Evolutionary conservation across 2,113 vertebrate species (phyloP), one percentile per base, ranked within the genome.

Genomic region (Eulemur macaco): DNA sequence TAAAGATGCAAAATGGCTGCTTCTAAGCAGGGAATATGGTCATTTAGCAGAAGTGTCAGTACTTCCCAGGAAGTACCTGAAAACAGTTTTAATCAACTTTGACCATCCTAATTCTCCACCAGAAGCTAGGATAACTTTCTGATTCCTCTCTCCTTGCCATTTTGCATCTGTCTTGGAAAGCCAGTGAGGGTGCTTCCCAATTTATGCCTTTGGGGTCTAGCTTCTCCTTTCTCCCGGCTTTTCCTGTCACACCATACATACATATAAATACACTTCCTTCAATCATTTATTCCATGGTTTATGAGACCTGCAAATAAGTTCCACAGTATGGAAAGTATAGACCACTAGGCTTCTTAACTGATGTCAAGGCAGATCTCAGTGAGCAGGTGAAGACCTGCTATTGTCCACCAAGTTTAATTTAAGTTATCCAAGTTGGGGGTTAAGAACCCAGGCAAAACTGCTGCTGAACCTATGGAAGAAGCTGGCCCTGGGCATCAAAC

Each of bases 371-470:
- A 63, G 45, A 60, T 23, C 29, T 34, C 78, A 34, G 73, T 74
- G 37, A 91, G 64, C 82, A 91, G 66, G 68, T 76, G 13, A 64
- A 95, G 82, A 77, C 34, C 63, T 91, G 77, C 31, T 77, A 23
- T 42, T 34, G 68, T 74, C 82, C 56, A 90, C 76, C 58, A 96
- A 20, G 7, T 73, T 74, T 66, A 87, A 66, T 89, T 86, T 80
- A 93, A 50, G 8, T 81, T n/a, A 6, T 96, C 52, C 71, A 76
- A 88, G 27, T 42, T 64, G 71, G 54, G 66, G 12, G 71, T 77
- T 81, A 87, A 78, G 86, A 95, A 86, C 47, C 69, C 76, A 89
- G 47, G 54, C 56, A 63, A 78, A 88, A 81, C 50, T 96, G 52
- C 52, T 96, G 58, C 66, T 74, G 39, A 81, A 77, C 39, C 52